phyloP scores from a whole-genome alignment of 53 echinoderm and acorn worm genomes.

The Hippasteria phrygiana region DNA sequence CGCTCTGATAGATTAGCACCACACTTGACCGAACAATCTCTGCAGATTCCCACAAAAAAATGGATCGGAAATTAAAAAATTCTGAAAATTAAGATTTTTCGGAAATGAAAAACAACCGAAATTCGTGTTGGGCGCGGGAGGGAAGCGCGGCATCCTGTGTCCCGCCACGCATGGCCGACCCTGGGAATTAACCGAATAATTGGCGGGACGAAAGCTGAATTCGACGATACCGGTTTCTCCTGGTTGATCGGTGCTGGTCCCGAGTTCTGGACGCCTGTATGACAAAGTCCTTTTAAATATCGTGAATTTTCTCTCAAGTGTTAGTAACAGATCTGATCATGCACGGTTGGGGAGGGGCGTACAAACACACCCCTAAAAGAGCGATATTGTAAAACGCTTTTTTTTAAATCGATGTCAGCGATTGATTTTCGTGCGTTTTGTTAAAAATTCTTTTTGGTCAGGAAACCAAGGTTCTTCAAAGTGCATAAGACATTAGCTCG shows the following conservation, averaged over 20 bases:
- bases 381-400: no score
- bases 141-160: constrained; percentile 13
- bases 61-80: constrained; percentile 50
- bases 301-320: neutral
- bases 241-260: constrained; percentile 22
- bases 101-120: constrained; percentile 48
- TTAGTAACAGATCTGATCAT: no score
- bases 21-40: constrained; percentile 46
- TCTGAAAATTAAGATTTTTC: neutral
- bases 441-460: no score
- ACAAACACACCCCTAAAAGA: no score
- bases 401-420: no score
- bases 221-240: constrained; percentile 23
- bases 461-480: no score
- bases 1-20: neutral
- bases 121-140: neutral
- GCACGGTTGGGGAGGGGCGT: no score
- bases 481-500: no score
- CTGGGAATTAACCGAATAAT: constrained; percentile 53
- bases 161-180: constrained; percentile 18
- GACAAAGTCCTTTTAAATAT: constrained; percentile 5
- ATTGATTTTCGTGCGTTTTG: no score
- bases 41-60: neutral
- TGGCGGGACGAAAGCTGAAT: neutral
- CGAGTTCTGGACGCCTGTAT: neutral